These are phyloP conservation scores for Drosophila subsilvestris DNA, from an alignment of 2,888 invertebrate species.

Conservation along the genomic window DNA sequence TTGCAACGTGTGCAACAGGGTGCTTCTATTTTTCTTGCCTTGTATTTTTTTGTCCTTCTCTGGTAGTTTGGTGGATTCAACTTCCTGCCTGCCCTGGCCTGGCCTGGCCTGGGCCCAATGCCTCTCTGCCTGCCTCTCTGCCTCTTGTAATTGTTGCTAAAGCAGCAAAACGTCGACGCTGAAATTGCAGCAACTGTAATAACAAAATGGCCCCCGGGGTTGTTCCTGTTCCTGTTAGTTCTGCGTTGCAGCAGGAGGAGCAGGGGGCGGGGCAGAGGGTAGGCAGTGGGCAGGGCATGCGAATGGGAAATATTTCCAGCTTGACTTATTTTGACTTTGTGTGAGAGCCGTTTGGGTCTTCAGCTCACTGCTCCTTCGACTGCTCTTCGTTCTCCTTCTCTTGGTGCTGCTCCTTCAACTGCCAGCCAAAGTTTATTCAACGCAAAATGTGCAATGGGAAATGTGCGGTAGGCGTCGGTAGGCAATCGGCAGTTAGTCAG, in stretches of 20 bases:
- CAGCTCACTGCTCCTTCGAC: background rate
- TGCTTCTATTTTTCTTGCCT: slow-evolving; percentile 54
- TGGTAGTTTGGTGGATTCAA: slow-evolving; percentile 17
- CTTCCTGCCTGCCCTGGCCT: slow-evolving; percentile 13
- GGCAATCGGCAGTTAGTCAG: background rate
- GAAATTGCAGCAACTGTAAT: slow-evolving; percentile 76
- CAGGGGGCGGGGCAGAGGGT: background rate
- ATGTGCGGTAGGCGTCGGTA: slow-evolving; percentile 18
- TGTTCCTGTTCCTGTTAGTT: slow-evolving; percentile 55
- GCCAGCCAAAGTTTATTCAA: slow-evolving; percentile 71
- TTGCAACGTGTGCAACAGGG: slow-evolving; percentile 54
- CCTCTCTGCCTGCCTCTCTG: slow-evolving; percentile 2
- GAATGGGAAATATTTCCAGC: slow-evolving; percentile 70
- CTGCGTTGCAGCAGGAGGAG: slow-evolving; percentile 7
- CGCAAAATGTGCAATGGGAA: slow-evolving; percentile 73
- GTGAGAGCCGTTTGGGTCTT: slow-evolving; percentile 19
- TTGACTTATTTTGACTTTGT: slow-evolving; percentile 76
- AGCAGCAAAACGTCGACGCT: slow-evolving; percentile 61
- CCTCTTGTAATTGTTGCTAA: slow-evolving; percentile 71
- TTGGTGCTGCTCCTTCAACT: slow-evolving; percentile 12
- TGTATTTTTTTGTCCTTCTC: slow-evolving; percentile 20
- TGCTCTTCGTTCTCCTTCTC: slow-evolving; percentile 30
- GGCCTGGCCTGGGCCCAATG: background rate
- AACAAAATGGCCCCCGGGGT: slow-evolving; percentile 78
- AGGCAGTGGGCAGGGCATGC: slow-evolving; percentile 10